These are phyloP conservation scores for Peromyscus leucopus DNA, from an alignment of 2,113 vertebrate species.

Conservation along the genomic window DNA sequence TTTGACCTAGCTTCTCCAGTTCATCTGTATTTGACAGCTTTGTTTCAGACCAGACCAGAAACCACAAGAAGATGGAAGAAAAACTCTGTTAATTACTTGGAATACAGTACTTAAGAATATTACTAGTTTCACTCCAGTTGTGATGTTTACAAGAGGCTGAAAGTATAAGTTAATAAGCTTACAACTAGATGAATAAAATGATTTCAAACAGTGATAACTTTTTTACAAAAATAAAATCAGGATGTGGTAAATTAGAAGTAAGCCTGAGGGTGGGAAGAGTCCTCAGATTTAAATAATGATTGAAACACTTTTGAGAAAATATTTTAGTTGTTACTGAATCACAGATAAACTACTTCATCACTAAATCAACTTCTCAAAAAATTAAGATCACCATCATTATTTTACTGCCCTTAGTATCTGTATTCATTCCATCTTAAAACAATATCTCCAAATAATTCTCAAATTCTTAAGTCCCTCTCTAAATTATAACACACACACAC, in stretches of 20 bases:
- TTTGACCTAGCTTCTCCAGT: not conserved
- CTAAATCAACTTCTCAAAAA: not conserved
- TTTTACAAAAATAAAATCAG: not conserved
- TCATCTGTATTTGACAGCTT: not conserved
- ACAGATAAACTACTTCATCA: not conserved
- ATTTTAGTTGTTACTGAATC: not conserved
- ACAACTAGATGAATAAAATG: conserved; percentile 37
- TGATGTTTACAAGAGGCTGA: not conserved
- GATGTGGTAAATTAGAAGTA: conserved; percentile 24
- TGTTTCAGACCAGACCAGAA: not conserved
- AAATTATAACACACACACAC: too few relatives aligned
- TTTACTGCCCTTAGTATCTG: not conserved
- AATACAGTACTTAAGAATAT: conserved; percentile 9
- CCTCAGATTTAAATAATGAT: not conserved
- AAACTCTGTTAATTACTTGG: not conserved
- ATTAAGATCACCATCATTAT: not conserved
- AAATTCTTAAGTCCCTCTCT: not conserved
- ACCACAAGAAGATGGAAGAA: not conserved
- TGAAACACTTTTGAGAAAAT: not conserved
- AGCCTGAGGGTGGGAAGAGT: not conserved
- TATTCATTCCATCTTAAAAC: not conserved
- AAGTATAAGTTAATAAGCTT: conserved; percentile 45
- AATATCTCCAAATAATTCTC: not conserved
- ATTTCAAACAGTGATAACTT: conserved; percentile 47
- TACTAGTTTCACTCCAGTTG: not conserved